Evolutionary conservation across 2,113 vertebrate genomes (phyloP).

Genomic region (Albula goreensis): DNA sequence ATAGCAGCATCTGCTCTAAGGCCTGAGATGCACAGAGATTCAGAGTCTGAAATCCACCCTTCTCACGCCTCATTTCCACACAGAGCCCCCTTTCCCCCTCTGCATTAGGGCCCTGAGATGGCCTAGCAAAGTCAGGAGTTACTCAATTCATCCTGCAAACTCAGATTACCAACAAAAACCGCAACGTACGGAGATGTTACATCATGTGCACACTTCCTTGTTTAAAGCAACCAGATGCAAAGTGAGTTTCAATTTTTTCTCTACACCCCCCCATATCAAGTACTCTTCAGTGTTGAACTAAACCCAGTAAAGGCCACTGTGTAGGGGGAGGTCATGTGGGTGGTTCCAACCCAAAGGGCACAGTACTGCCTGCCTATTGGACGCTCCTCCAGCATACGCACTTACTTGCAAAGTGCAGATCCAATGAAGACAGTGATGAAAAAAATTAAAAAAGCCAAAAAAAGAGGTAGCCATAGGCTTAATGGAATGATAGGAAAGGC

Average conservation of each 20-base stretch:
- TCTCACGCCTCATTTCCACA: constrained; percentile 25
- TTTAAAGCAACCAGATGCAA: constrained; percentile 70
- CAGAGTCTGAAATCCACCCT: constrained; percentile 26
- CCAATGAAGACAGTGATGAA: constrained; percentile 47
- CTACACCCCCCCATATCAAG: constrained; percentile 51
- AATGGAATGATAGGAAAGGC: constrained; percentile 66
- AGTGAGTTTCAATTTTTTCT: constrained; percentile 67
- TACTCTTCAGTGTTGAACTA: constrained; percentile 62
- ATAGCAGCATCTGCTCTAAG: constrained; percentile 65
- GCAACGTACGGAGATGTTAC: constrained; percentile 70
- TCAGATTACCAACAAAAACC: constrained; percentile 61
- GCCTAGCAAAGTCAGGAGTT: constrained; percentile 61
- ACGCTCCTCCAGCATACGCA: background rate
- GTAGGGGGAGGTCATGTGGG: constrained; percentile 56
- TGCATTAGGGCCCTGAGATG: constrained; percentile 57
- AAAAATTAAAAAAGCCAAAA: constrained; percentile 38
- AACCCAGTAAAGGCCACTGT: constrained; percentile 56
- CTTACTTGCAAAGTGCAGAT: constrained; percentile 32
- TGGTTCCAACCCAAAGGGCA: constrained; percentile 42
- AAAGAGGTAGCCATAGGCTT: constrained; percentile 74
- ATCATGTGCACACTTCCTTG: constrained; percentile 66
- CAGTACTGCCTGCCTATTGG: constrained; percentile 32
- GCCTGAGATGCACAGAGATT: constrained; percentile 66
- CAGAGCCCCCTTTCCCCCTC: constrained; percentile 43
- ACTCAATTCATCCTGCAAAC: constrained; percentile 62